A percentile compares a stretch with the other conserved stretches of the same genome.
These are phyloP conservation scores for Drosophila kikkawai DNA, from an alignment of 1,140 invertebrate species.

Conservation along the genomic window DNA sequence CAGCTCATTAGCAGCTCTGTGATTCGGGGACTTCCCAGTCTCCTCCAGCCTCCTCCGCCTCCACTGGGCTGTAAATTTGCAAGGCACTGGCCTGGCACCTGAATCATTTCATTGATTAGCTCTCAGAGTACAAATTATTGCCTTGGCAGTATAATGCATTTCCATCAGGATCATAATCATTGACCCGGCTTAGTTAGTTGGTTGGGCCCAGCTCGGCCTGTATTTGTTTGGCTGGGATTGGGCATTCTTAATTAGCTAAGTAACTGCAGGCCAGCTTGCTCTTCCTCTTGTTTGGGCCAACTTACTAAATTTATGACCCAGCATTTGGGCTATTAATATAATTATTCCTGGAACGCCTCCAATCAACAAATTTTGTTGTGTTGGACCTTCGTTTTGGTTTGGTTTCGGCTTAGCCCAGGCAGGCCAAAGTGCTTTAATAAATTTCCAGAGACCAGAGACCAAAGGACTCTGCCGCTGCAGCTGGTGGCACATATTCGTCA, in stretches of 20 bases:
- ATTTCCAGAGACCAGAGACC: conserved; percentile 40
- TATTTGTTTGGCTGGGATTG: conserved; percentile 3
- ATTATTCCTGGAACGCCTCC: conserved; percentile 8
- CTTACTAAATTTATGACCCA: conserved; percentile 45
- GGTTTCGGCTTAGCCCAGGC: neutral
- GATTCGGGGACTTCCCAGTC: conserved; percentile 1
- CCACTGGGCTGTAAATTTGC: conserved; percentile 6
- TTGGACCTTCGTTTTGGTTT: conserved; percentile 1
- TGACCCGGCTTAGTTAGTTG: conserved; percentile 14
- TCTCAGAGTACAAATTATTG: conserved; percentile 42
- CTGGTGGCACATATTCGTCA: conserved; percentile 53
- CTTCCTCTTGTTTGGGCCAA: conserved; percentile 3
- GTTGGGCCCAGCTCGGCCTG: neutral
- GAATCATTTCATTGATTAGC: conserved; percentile 48
- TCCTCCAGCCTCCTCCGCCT: neutral
- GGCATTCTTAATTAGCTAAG: conserved; percentile 67
- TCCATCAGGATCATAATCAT: conserved; percentile 43
- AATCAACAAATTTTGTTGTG: conserved; percentile 43
- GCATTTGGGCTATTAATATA: conserved; percentile 69
- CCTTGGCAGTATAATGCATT: conserved; percentile 49
- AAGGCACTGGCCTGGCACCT: conserved; percentile 21
- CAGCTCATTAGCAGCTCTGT: conserved; percentile 46
- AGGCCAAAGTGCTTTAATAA: conserved; percentile 62
- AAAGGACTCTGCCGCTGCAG: neutral
- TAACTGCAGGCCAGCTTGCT: conserved; percentile 25